Conservation (phyloP, 2,888 invertebrate species). For the Meandrusa payeni region DNA sequence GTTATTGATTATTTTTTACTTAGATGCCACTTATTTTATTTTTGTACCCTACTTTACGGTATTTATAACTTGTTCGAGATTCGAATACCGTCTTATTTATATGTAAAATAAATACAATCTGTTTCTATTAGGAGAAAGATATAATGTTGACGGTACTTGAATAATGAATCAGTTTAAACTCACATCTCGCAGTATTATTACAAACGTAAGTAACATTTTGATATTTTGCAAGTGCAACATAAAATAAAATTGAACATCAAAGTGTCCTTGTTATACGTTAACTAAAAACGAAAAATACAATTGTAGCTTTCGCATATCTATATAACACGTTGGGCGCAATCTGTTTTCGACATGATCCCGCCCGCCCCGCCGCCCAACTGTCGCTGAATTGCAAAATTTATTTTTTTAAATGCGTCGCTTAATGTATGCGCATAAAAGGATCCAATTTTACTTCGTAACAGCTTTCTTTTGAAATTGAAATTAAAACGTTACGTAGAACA, state of each 20-base stretch:
- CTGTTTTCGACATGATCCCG: conserved; percentile 24
- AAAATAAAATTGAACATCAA: not conserved
- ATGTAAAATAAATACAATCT: too few relatives aligned
- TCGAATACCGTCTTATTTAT: too few relatives aligned
- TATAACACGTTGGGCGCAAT: conserved; percentile 14
- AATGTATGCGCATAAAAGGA: conserved; percentile 76
- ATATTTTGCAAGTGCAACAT: not conserved
- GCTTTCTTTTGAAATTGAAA: conserved; percentile 24
- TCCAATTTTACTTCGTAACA: conserved; percentile 43
- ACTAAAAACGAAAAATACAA: conserved; percentile 16
- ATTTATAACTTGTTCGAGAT: too few relatives aligned
- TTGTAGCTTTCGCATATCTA: conserved; percentile 6
- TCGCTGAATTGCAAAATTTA: conserved; percentile 29
- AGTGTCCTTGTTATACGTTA: not conserved
- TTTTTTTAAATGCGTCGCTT: conserved; percentile 43
- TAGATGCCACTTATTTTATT: too few relatives aligned
- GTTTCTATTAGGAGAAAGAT: too few relatives aligned
- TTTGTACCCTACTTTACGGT: too few relatives aligned
- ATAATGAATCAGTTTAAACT: too few relatives aligned
- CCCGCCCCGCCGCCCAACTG: conserved; percentile 15
- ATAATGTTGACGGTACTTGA: too few relatives aligned
- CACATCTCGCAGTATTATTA: too few relatives aligned
- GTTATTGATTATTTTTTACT: too few relatives aligned
- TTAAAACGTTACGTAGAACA: conserved; percentile 17
- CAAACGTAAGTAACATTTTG: too few relatives aligned